Evolutionary conservation across 2,888 invertebrate genomes (phyloP), one percentile per base, ranked within the genome.

Genomic region (Alsophila aescularia): DNA sequence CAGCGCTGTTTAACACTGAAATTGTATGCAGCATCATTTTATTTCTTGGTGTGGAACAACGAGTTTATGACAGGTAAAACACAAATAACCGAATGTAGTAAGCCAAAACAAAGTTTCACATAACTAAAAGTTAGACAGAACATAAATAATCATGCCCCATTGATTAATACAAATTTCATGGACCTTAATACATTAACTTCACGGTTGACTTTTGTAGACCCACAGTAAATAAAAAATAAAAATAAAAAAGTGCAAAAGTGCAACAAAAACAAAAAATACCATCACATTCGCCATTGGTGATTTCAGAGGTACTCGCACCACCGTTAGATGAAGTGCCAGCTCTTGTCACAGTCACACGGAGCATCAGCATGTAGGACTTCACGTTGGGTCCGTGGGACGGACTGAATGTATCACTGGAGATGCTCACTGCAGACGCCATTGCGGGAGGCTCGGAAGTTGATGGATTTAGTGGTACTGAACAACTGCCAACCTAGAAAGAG

Each of bases 331-430:
- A 66, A 12, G 57, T 69, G 7, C 68, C 67, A 5, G 80, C 73
- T 55, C 79, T 81, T 2, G 90, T 88, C 13, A 92, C 87, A 0
- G 92, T 94, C 5, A 97, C 96, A 70, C 95, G 92, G 60, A 97
- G 92, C 78, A 96, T 92, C 36, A 98, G 93, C 87, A 96, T 95
- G 78, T 96, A 97, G 1, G 96, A 96, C 81, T 96, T 96, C 31
- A 96, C 96, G 70, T 95, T 93, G 56, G 96, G 95, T 2, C 96
- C 96, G 64, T 95, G 96, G 10, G 94, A 94, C 31, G 95, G 93
- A 74, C 94, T 95, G 83, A 98, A 97, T 27, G 95, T 94, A 73
- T 97, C 97, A 67, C 96, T 96, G 35, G 97, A 95, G 79, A 98
- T 96, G 71, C 97, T 96, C 52, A 98, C 94, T 15, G 96, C 96